phyloP scores from a whole-genome alignment of 2,888 invertebrate species.

The Autographa pulchrina region DNA sequence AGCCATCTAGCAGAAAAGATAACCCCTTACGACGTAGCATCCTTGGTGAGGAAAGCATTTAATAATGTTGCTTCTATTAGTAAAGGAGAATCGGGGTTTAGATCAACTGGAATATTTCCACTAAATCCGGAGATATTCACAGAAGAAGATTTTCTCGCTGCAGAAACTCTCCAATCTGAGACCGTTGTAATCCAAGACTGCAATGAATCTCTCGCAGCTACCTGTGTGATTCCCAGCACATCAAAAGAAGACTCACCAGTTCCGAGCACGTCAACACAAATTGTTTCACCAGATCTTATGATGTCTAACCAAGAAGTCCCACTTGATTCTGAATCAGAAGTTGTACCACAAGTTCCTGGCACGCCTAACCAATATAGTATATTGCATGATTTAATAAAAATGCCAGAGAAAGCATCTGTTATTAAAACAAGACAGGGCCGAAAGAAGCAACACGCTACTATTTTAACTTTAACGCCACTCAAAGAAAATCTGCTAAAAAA shows the following conservation, averaged over 20 bases:
- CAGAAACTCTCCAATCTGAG: conserved; percentile 46
- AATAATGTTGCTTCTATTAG: conserved; percentile 57
- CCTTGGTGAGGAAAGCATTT: conserved; percentile 41
- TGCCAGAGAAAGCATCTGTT: conserved; percentile 49
- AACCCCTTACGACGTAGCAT: conserved; percentile 63
- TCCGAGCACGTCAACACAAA: conserved; percentile 48
- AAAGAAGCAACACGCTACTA: conserved; percentile 63
- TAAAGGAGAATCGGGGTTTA: conserved; percentile 67
- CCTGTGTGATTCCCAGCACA: conserved; percentile 56
- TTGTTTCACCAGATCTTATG: conserved; percentile 42
- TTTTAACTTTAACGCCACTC: conserved; percentile 62
- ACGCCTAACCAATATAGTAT: conserved; percentile 27
- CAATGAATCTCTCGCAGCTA: conserved; percentile 47
- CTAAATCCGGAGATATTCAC: conserved; percentile 57
- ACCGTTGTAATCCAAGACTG: conserved; percentile 41
- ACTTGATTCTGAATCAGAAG: conserved; percentile 43
- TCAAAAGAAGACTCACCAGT: conserved; percentile 56
- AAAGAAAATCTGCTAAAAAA: conserved; percentile 61
- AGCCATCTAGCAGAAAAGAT: conserved; percentile 50
- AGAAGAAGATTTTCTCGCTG: conserved; percentile 59
- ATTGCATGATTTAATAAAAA: conserved; percentile 53
- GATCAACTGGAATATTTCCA: conserved; percentile 65
- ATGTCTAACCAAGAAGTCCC: conserved; percentile 40
- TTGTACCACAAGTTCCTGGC: conserved; percentile 41
- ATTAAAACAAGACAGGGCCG: conserved; percentile 54